Percentiles rank a stretch among this genome's conserved stretches.
phyloP scores from a whole-genome alignment of 2,797 vertebrate genomes.

The Galago senegalensis region DNA sequence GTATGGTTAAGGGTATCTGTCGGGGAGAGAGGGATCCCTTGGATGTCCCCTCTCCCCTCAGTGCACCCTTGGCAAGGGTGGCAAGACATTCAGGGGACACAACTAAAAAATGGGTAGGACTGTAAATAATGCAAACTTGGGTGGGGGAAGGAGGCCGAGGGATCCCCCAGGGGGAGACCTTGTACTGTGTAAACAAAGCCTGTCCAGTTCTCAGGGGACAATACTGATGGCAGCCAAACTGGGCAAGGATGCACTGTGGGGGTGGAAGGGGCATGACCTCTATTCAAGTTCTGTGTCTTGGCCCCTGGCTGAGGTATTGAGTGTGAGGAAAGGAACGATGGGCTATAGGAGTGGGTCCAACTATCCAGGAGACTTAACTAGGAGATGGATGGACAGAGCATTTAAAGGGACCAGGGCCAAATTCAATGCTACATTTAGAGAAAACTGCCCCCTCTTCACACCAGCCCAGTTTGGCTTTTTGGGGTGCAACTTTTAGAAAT shows the following conservation, averaged over 20 bases:
- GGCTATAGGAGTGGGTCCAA: not conserved
- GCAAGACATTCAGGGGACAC: conserved; percentile 65
- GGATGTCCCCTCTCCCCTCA: conserved; percentile 60
- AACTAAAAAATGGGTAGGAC: conserved; percentile 32
- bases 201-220: conserved; percentile 83
- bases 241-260: conserved; percentile 69
- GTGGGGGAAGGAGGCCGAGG: conserved; percentile 25
- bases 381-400: conserved; percentile 75
- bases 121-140: conserved; percentile 40
- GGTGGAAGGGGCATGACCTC: conserved; percentile 75
- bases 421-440: conserved; percentile 86
- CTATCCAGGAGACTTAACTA: conserved; percentile 71
- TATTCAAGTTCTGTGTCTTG: conserved; percentile 90
- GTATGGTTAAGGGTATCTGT: conserved; percentile 72
- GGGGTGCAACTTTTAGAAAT: conserved; percentile 48
- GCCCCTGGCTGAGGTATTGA: conserved; percentile 89
- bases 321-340: conserved; percentile 86
- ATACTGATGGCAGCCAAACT: conserved; percentile 83
- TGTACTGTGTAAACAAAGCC: conserved; percentile 84
- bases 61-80: conserved; percentile 71
- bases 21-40: conserved; percentile 46
- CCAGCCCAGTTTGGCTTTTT: conserved; percentile 76
- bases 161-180: conserved; percentile 44
- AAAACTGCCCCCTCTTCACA: conserved; percentile 79
- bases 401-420: conserved; percentile 83